A percentile compares a stretch with the other conserved stretches of the same genome.
Evolutionary conservation across 2,797 vertebrate genomes (phyloP).

Genomic region (Toxotes lorentzi): DNA sequence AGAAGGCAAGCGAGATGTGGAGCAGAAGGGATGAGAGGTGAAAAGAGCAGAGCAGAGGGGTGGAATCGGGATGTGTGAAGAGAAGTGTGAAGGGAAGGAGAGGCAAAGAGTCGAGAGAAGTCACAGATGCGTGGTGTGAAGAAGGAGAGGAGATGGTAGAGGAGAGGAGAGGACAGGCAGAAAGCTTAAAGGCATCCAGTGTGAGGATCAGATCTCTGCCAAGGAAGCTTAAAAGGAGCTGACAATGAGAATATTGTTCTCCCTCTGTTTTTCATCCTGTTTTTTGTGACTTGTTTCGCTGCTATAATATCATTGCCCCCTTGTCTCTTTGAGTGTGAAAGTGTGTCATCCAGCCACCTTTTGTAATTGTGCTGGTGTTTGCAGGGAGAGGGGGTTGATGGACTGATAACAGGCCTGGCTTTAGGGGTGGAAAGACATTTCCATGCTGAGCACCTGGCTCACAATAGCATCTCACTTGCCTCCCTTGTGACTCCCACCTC

Average conservation of each 20-base stretch:
- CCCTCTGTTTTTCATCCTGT: conserved; percentile 30
- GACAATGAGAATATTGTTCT: conserved; percentile 55
- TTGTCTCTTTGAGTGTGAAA: conserved; percentile 46
- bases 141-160: neutral
- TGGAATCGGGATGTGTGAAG: conserved; percentile 53
- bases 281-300: conserved; percentile 41
- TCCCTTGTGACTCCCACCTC: conserved; percentile 33
- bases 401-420: conserved; percentile 72
- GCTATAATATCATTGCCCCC: conserved; percentile 44
- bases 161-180: conserved; percentile 20
- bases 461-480: conserved; percentile 48
- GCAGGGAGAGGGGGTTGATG: conserved; percentile 62
- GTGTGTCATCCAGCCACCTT: conserved; percentile 63
- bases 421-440: conserved; percentile 60
- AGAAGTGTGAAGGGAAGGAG: conserved; percentile 56
- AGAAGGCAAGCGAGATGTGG: conserved; percentile 41
- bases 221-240: conserved; percentile 52
- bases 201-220: conserved; percentile 45
- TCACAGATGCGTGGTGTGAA: conserved; percentile 1
- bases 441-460: conserved; percentile 48
- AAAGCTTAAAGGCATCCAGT: conserved; percentile 35
- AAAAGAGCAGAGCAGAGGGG: conserved; percentile 39
- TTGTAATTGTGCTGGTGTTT: conserved; percentile 71
- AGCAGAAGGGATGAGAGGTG: conserved; percentile 51
- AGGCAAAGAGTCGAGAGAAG: conserved; percentile 14